phyloP scores from a whole-genome alignment of 2,888 invertebrate species.

The Prosopocoilus inquinatus region DNA sequence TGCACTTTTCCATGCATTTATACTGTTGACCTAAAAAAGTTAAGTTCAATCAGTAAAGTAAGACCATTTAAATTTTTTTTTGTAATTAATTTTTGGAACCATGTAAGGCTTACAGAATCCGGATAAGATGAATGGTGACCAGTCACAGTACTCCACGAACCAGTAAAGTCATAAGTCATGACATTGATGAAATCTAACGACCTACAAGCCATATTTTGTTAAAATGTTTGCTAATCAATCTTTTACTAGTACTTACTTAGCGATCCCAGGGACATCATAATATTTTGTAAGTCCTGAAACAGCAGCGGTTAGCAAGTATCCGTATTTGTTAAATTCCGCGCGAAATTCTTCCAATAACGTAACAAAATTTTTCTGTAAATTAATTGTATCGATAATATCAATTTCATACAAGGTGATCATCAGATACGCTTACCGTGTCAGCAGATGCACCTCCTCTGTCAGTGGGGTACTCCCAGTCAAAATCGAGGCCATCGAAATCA shows the following conservation, averaged over 20 bases:
- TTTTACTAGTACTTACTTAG: conserved; percentile 44
- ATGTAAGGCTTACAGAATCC: conserved; percentile 49
- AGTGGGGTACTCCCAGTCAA: conserved; percentile 72
- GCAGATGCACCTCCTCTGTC: conserved; percentile 49
- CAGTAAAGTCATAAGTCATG: conserved; percentile 73
- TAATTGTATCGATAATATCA: background rate
- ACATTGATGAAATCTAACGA: conserved; percentile 47
- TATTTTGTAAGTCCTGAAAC: conserved; percentile 53
- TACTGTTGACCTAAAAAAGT: conserved; percentile 31
- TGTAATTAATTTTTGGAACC: conserved; percentile 7
- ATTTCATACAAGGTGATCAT: no score
- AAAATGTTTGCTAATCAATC: no score
- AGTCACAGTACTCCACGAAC: conserved; percentile 61
- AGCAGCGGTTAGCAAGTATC: conserved; percentile 58
- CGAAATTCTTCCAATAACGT: conserved; percentile 55
- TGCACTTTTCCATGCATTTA: conserved; percentile 54
- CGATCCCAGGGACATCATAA: conserved; percentile 60
- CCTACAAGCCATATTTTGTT: no score
- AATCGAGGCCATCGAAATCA: conserved; percentile 67
- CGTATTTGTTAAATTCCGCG: conserved; percentile 53
- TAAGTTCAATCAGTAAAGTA: background rate
- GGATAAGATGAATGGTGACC: conserved; percentile 65
- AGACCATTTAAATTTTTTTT: conserved; percentile 11
- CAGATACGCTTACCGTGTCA: conserved; percentile 32
- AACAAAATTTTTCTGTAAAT: conserved; percentile 42